Conservation (phyloP, 2,888 invertebrate genomes). For the Malachius bipustulatus region DNA sequence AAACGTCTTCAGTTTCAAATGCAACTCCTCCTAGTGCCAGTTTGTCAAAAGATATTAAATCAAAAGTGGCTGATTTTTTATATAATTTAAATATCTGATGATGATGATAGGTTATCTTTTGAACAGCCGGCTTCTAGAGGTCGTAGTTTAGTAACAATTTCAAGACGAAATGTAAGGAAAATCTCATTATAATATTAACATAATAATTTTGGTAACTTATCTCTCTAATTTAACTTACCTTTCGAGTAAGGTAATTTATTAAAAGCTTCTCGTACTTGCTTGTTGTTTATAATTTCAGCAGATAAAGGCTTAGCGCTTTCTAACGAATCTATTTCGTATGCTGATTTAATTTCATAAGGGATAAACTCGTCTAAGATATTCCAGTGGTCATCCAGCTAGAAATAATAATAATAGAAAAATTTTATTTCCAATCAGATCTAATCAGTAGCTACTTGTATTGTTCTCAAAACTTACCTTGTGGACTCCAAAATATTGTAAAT, state of each 20-base stretch:
- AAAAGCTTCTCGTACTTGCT: slow-evolving; percentile 54
- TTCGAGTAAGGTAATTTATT: slow-evolving; percentile 63
- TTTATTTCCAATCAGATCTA: not conserved
- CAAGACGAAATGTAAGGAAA: no score
- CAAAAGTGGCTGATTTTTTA: no score
- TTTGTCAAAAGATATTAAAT: no score
- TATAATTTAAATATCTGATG: no score
- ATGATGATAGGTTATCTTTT: no score
- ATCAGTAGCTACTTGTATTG: no score
- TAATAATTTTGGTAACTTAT: no score
- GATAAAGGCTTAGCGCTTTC: slow-evolving; percentile 54
- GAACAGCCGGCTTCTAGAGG: no score
- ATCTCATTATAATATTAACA: no score
- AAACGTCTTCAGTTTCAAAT: no score
- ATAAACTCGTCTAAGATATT: slow-evolving; percentile 45
- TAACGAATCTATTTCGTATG: slow-evolving; percentile 49
- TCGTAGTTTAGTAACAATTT: no score
- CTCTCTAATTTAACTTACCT: slow-evolving; percentile 28
- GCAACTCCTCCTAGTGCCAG: no score
- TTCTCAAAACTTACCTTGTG: slow-evolving; percentile 44
- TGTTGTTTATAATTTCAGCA: slow-evolving; percentile 46
- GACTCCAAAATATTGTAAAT: slow-evolving; percentile 45
- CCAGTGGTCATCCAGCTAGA: slow-evolving; percentile 47
- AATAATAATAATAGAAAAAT: slow-evolving; percentile 12
- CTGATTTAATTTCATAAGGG: slow-evolving; percentile 40